A percentile compares a stretch with the other conserved stretches of the same genome.
Conservation (phyloP, 2,888 invertebrate genomes). For the Andrena praecox region DNA sequence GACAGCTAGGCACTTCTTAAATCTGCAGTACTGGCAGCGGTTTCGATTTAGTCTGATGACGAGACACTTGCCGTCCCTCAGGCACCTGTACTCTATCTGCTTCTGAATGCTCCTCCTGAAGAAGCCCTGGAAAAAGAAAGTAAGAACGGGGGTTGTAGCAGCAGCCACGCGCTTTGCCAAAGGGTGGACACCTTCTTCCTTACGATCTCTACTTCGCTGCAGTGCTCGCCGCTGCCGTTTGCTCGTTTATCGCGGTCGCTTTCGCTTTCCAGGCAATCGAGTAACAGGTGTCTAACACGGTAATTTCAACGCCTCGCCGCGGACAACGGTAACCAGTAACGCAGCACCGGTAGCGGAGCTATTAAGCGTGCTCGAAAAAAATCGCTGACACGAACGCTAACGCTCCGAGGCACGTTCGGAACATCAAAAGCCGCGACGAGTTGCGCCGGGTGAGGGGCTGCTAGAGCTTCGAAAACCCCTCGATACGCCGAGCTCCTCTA, state of each 20-base stretch:
- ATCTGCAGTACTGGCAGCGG: constrained; percentile 98
- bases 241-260: constrained; percentile 1
- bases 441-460: constrained; percentile 21
- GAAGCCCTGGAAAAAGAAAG: constrained; percentile 91
- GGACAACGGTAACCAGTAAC: neutral
- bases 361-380: constrained; percentile 8
- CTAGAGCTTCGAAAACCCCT: constrained; percentile 23
- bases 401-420: constrained; percentile 14
- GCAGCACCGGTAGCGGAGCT: neutral
- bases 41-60: constrained; percentile 97
- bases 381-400: constrained; percentile 32
- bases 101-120: constrained; percentile 98
- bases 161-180: neutral
- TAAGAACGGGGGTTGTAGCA: neutral
- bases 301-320: constrained; percentile 30
- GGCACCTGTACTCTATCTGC: constrained; percentile 97
- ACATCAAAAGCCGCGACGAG: constrained; percentile 24
- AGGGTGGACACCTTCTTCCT: neutral
- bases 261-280: constrained; percentile 21
- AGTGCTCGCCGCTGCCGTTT: neutral
- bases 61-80: constrained; percentile 96
- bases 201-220: neutral
- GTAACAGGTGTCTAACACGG: constrained; percentile 27
- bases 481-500: neutral
- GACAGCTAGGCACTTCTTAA: constrained; percentile 98